phyloP scores from a whole-genome alignment of 2,113 vertebrate genomes.

The Sclerurus mexicanus region DNA sequence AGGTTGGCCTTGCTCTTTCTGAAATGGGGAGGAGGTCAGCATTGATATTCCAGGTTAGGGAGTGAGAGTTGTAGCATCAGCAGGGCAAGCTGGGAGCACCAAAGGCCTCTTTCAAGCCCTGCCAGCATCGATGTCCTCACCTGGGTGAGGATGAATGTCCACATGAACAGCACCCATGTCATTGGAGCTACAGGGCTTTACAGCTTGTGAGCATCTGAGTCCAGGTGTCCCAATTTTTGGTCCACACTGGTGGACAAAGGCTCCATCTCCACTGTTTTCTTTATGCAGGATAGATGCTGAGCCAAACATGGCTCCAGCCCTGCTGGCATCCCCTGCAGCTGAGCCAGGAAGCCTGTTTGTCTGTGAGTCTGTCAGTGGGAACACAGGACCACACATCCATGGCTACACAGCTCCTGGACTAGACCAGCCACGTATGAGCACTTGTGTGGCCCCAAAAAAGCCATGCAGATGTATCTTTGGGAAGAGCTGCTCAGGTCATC shows the following conservation, averaged over 20 bases:
- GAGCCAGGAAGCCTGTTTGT: background rate
- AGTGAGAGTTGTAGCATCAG: rapidly evolving
- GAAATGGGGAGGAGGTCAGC: background rate
- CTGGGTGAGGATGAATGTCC: background rate
- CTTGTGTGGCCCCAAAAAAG: background rate
- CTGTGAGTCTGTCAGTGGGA: background rate
- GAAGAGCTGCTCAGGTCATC: background rate
- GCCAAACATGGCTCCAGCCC: background rate
- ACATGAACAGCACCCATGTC: background rate
- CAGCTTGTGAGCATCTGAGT: background rate
- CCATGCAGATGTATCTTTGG: rapidly evolving
- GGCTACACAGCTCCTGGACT: background rate
- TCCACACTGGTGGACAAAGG: background rate
- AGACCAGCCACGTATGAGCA: background rate
- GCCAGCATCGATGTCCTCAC: background rate
- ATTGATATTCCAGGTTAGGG: background rate
- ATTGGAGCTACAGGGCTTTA: background rate
- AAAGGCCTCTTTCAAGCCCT: background rate
- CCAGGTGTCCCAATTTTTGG: background rate
- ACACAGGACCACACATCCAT: rapidly evolving
- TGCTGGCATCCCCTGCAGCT: background rate
- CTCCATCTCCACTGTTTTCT: background rate
- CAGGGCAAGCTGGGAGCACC: background rate
- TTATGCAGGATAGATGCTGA: background rate
- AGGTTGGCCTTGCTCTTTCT: background rate